These are phyloP conservation scores for Mesaphorura yosii DNA, from an alignment of 1,140 invertebrate genomes.

Conservation along the genomic window DNA sequence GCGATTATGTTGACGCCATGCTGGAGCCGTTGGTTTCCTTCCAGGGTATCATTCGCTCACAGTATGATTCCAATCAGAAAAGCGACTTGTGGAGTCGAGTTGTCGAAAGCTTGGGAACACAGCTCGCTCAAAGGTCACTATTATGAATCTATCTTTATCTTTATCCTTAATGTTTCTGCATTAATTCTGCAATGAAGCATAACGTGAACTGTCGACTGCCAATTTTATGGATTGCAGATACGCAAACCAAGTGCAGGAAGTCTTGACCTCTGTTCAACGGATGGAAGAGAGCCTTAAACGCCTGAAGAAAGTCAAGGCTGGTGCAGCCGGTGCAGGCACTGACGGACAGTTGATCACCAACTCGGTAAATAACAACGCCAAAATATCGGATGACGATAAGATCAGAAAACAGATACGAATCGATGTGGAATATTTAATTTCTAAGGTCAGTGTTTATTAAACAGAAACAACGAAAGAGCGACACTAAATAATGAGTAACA, in stretches of 20 bases:
- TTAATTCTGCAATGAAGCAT: no score
- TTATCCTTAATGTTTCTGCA: no score
- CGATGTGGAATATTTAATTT: conserved; percentile 52
- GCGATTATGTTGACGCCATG: conserved; percentile 60
- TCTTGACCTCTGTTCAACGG: conserved; percentile 81
- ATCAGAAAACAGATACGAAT: conserved; percentile 77
- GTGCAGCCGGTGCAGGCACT: conserved; percentile 32
- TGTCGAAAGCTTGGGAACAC: no score
- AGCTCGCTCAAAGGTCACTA: no score
- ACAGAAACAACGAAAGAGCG: no score
- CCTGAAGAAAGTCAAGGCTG: conserved; percentile 57
- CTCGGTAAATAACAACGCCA: conserved; percentile 3
- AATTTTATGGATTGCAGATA: conserved; percentile 62
- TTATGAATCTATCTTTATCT: no score
- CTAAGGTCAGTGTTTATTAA: conserved; percentile 17
- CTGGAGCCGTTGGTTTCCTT: conserved; percentile 44
- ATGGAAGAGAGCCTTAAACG: conserved; percentile 83
- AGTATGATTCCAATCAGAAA: no score
- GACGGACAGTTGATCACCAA: conserved; percentile 37
- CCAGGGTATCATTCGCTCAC: conserved; percentile 13
- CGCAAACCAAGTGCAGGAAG: conserved; percentile 64
- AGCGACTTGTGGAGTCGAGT: no score
- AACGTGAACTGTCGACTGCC: no score
- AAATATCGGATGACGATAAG: conserved; percentile 74
- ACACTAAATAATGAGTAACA: no score